Conservation (phyloP, 2,888 invertebrate species). For the Tupiocoris notatus region DNA sequence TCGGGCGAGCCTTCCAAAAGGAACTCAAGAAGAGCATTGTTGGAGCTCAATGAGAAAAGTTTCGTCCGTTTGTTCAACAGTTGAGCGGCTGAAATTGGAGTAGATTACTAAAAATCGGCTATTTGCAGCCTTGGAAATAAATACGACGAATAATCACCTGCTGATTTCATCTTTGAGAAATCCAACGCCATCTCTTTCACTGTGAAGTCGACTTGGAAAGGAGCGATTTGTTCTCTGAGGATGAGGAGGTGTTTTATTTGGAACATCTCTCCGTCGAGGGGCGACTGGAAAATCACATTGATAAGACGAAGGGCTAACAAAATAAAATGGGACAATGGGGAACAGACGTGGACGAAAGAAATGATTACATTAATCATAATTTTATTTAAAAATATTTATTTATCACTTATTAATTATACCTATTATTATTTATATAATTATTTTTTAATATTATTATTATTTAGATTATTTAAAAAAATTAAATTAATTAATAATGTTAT, state of each 20-base stretch:
- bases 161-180: conserved; percentile 87
- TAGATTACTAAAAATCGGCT: neutral
- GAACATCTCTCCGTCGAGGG: conserved; percentile 94
- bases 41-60: conserved; percentile 81
- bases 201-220: conserved; percentile 93
- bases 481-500: neutral
- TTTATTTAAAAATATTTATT: neutral
- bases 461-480: too few species aligned
- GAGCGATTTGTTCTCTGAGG: conserved; percentile 94
- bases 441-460: too few species aligned
- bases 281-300: conserved; percentile 58
- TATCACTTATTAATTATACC: too few species aligned
- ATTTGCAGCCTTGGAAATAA: neutral
- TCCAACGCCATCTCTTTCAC: conserved; percentile 91
- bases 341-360: too few species aligned
- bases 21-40: conserved; percentile 91
- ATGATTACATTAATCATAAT: too few species aligned
- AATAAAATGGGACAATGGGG: neutral
- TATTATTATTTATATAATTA: too few species aligned
- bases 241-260: conserved; percentile 97
- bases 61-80: conserved; percentile 69
- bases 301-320: neutral
- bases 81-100: conserved; percentile 54
- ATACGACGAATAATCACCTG: too few species aligned
- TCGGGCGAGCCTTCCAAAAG: conserved; percentile 86